Base-by-base conservation (phyloP, 2,113 vertebrate species). In the Hystrix brachyura region DNA sequence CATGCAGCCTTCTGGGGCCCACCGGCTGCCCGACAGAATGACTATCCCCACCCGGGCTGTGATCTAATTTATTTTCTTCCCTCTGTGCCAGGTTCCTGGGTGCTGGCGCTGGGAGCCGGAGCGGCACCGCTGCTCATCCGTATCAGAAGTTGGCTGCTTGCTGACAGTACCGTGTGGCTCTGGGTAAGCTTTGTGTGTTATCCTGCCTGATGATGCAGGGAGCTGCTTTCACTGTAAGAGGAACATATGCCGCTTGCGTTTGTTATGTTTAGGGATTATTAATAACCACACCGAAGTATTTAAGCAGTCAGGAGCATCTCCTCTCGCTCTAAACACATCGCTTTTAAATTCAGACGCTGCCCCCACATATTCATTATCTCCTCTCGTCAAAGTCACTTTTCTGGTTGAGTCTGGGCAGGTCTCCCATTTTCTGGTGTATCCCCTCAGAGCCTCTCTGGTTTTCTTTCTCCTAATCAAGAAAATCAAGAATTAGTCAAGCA, bases 31-130 rank as follows among this genome's bases (percentile, higher is more conserved):
- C 84, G 82, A 32, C 64, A 95, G 96, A 95, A 94, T 94, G 92
- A 87, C 51, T 62, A 7, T 78, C 67, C 67, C 96, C 92, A 96
- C 87, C 96, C 92, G 96, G 92, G 32, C 69, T 95, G 48, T 46
- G 87, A 96, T 90, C 93, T 97, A 78, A 94, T 96, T 97, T 98
- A 96, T 95, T 92, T 96, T n/a, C 65, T 95, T 93, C 74, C 38
- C 29, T 88, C 11, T 0, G 2, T 94, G 90, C 76, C 95, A 96
- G 93, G 62, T 95, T 96, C 80, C 95, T 92, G 84, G 59, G 76
- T 67, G 6, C 60, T 67, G 65, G 67, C 15, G 1, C 67, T 7
- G 2, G 64, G 74, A 94, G 55, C 78, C 19, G 34, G 88, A 86
- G 76, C 60, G 86, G 90, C 51, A 51, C 78, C 71, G 51, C 74